phyloP scores from a whole-genome alignment of 2,888 invertebrate genomes.

The Cosmia pyralina region DNA sequence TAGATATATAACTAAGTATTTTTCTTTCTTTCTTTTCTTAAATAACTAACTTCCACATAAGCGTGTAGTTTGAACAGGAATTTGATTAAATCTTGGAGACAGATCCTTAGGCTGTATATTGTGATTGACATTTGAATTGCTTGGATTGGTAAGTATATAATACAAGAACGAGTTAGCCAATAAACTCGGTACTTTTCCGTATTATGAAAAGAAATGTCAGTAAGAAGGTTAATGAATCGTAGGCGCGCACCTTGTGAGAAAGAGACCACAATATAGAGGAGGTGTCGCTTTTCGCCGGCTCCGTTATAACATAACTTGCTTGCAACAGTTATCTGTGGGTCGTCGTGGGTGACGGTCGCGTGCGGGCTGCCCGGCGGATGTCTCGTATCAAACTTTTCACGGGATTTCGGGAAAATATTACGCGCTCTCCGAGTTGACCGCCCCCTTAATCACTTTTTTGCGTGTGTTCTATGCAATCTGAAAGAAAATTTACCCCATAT shows the following conservation, averaged over 20 bases:
- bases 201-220: conserved; percentile 75
- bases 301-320: conserved; percentile 78
- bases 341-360: conserved; percentile 74
- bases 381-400: conserved; percentile 86
- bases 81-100: conserved; percentile 39
- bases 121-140: conserved; percentile 49
- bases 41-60: not conserved
- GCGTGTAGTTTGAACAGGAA: conserved; percentile 21
- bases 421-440: conserved; percentile 75
- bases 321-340: conserved; percentile 81
- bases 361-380: conserved; percentile 58
- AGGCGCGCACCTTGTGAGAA: conserved; percentile 72
- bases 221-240: conserved; percentile 78
- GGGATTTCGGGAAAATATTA: conserved; percentile 82
- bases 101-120: conserved; percentile 10
- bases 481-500: conserved; percentile 76
- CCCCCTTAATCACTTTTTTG: conserved; percentile 85
- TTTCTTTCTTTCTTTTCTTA: no score
- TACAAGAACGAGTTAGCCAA: conserved; percentile 53
- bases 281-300: conserved; percentile 78
- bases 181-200: conserved; percentile 61
- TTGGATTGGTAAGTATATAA: conserved; percentile 41
- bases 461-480: conserved; percentile 84
- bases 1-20: not conserved
- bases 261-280: conserved; percentile 79